Evolutionary conservation across 2,888 invertebrate species (phyloP).

Genomic region (Latrodectus elegans): DNA sequence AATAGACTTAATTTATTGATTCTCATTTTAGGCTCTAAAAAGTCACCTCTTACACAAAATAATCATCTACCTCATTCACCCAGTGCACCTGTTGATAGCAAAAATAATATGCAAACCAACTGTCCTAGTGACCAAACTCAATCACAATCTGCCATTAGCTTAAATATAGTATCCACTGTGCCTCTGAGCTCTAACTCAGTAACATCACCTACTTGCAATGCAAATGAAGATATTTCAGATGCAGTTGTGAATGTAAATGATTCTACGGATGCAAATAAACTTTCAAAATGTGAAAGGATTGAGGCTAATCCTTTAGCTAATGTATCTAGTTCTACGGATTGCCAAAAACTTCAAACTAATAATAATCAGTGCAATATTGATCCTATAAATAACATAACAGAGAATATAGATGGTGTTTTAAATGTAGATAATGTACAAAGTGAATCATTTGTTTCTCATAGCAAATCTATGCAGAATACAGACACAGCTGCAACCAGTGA

Average conservation of each 20-base stretch:
- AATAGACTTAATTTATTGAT: no score
- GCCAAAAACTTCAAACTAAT: conserved; percentile 52
- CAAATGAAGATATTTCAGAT: conserved; percentile 61
- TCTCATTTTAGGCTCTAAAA: conserved; percentile 41
- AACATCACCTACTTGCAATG: conserved; percentile 61
- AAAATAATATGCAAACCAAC: conserved; percentile 48
- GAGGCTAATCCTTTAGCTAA: conserved; percentile 43
- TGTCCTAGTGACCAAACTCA: conserved; percentile 61
- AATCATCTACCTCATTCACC: conserved; percentile 69
- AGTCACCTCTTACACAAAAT: conserved; percentile 67
- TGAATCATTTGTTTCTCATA: conserved; percentile 34
- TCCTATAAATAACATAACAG: conserved; percentile 37
- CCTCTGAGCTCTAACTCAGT: conserved; percentile 65
- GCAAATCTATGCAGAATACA: conserved; percentile 9
- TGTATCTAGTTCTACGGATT: conserved; percentile 55
- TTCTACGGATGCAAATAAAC: conserved; percentile 61
- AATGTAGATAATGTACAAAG: conserved; percentile 65
- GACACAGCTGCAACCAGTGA: conserved; percentile 44
- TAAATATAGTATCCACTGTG: conserved; percentile 66
- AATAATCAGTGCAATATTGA: conserved; percentile 66
- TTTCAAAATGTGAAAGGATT: conserved; percentile 23
- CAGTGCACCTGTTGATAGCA: conserved; percentile 62
- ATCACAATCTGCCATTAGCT: conserved; percentile 66
- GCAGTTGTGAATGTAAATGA: conserved; percentile 57
- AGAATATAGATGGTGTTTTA: conserved; percentile 43